Evolutionary conservation across 23 tunicate genomes (phyloP).

Genomic region (Halocynthia roretzi): DNA sequence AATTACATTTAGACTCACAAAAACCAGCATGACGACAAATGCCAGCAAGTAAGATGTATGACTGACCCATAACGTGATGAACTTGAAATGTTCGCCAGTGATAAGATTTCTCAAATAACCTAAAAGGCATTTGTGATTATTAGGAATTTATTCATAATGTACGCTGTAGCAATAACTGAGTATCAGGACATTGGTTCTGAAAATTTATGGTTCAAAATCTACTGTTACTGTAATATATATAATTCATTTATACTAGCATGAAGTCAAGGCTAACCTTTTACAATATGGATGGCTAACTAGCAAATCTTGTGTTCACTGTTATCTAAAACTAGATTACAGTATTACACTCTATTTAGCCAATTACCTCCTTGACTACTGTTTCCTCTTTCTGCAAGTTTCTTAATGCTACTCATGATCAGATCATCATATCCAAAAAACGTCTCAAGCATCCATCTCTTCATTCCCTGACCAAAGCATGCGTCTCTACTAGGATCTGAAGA

Average conservation of each 20-base stretch:
- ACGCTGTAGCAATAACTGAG: too few species aligned
- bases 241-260: too few species aligned
- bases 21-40: slow-evolving; percentile 67
- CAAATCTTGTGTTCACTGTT: too few species aligned
- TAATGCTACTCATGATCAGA: slow-evolving; percentile 79
- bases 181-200: too few species aligned
- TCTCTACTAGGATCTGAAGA: slow-evolving; percentile 46
- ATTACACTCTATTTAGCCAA: not conserved
- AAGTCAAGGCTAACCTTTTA: too few species aligned
- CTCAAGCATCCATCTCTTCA: slow-evolving; percentile 61
- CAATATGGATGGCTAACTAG: too few species aligned
- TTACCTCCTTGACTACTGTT: slow-evolving; percentile 34
- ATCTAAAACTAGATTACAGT: too few species aligned
- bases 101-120: slow-evolving; percentile 73
- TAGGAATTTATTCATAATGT: too few species aligned
- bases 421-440: slow-evolving; percentile 92
- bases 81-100: slow-evolving; percentile 92
- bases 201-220: too few species aligned
- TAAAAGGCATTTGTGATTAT: not conserved
- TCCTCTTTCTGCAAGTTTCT: slow-evolving; percentile 65
- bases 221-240: too few species aligned
- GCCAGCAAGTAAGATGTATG: slow-evolving; percentile 62
- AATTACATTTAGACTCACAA: slow-evolving; percentile 11
- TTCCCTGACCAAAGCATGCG: slow-evolving; percentile 65
- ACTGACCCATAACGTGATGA: slow-evolving; percentile 66